These are phyloP conservation scores for Agelastica alni DNA, from an alignment of 2,888 invertebrate genomes.

Conservation along the genomic window DNA sequence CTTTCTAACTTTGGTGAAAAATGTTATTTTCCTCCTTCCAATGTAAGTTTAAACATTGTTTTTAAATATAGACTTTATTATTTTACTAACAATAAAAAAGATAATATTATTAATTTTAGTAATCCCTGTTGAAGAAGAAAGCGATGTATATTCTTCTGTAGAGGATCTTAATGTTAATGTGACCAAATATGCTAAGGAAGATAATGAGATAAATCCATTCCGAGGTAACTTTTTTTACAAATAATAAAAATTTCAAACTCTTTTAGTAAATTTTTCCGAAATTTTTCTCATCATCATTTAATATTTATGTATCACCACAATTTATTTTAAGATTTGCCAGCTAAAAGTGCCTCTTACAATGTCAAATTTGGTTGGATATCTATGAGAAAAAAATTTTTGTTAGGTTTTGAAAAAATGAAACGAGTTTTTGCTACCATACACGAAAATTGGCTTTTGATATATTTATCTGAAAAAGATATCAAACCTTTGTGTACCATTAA, in stretches of 20 bases:
- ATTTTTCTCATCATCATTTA: no score
- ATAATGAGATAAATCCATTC: slow-evolving; percentile 25
- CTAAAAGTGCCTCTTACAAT: slow-evolving; percentile 35
- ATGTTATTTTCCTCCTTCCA: no score
- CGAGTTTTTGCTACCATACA: slow-evolving; percentile 42
- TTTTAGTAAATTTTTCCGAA: no score
- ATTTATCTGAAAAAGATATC: slow-evolving; percentile 38
- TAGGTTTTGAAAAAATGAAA: slow-evolving; percentile 39
- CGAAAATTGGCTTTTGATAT: slow-evolving; percentile 43
- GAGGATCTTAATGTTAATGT: slow-evolving; percentile 23
- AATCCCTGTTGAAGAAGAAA: slow-evolving; percentile 13
- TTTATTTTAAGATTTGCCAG: slow-evolving; percentile 39
- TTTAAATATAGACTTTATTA: no score
- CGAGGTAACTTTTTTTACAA: slow-evolving; percentile 22
- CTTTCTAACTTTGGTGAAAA: no score
- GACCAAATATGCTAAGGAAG: slow-evolving; percentile 8
- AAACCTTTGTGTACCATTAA: slow-evolving; percentile 42
- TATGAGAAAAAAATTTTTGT: slow-evolving; percentile 40
- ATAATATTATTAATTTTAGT: slow-evolving; percentile 30
- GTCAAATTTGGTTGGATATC: slow-evolving; percentile 41
- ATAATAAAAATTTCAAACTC: background rate
- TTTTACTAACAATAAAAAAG: no score
- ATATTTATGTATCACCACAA: no score
- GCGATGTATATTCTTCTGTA: slow-evolving; percentile 36
- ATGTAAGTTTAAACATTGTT: no score